Evolutionary conservation across 2,113 vertebrate genomes (phyloP).

Genomic region (Spheniscus mendiculus): DNA sequence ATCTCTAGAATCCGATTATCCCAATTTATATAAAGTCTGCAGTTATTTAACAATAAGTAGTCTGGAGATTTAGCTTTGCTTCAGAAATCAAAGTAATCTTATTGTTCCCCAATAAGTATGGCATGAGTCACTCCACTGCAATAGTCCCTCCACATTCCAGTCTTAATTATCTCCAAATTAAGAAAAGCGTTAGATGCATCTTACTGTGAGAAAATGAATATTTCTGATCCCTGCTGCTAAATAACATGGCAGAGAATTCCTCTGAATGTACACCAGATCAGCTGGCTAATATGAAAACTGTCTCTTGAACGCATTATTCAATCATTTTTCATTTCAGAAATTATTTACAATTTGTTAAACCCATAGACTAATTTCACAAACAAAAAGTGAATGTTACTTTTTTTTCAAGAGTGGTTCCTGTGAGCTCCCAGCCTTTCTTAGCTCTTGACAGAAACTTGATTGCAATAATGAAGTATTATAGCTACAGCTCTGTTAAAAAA

Average conservation of each 20-base stretch:
- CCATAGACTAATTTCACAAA: slow-evolving; percentile 7
- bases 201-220: slow-evolving; percentile 53
- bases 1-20: slow-evolving; percentile 54
- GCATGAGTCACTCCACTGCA: slow-evolving; percentile 42
- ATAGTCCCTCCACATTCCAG: slow-evolving; percentile 32
- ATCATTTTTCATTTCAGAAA: slow-evolving; percentile 38
- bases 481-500: neutral
- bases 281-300: slow-evolving; percentile 37
- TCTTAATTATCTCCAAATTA: slow-evolving; percentile 67
- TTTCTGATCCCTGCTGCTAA: slow-evolving; percentile 63
- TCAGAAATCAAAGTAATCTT: slow-evolving; percentile 59
- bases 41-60: slow-evolving; percentile 65
- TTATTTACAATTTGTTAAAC: slow-evolving; percentile 57
- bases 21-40: slow-evolving; percentile 7
- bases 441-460: slow-evolving; percentile 27
- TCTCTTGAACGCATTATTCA: slow-evolving; percentile 38
- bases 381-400: slow-evolving; percentile 16
- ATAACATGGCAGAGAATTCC: slow-evolving; percentile 36
- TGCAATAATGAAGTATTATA: neutral
- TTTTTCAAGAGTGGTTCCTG: neutral
- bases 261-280: slow-evolving; percentile 21
- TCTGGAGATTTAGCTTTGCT: slow-evolving; percentile 59
- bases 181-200: slow-evolving; percentile 55
- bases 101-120: slow-evolving; percentile 38
- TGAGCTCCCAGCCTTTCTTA: neutral